Evolutionary conservation across 2,113 vertebrate genomes (phyloP).

Genomic region (Lagopus muta): DNA sequence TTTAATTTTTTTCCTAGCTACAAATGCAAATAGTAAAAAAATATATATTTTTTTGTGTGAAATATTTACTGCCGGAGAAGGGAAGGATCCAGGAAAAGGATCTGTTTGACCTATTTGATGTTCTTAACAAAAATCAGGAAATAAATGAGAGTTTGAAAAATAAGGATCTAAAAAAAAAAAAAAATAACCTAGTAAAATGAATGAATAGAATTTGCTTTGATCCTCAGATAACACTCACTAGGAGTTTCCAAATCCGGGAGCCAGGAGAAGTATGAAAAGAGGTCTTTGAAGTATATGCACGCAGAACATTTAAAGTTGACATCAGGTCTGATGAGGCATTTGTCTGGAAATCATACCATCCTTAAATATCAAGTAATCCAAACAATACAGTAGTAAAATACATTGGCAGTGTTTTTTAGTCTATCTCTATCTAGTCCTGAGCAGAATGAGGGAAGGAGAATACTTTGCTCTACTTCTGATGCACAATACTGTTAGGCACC

Average conservation of each 20-base stretch:
- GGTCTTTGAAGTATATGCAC: neutral
- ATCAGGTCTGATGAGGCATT: neutral
- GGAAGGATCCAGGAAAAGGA: neutral
- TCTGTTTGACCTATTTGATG: neutral
- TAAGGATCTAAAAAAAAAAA: rapidly evolving
- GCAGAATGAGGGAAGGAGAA: neutral
- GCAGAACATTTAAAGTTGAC: neutral
- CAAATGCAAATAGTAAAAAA: neutral
- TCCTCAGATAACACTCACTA: neutral
- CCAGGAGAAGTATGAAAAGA: neutral
- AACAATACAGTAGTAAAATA: neutral
- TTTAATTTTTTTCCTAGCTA: neutral
- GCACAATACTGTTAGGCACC: rapidly evolving
- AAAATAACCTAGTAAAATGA: neutral
- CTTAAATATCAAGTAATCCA: neutral
- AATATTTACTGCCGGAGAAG: neutral
- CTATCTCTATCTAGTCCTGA: neutral
- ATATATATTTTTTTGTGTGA: neutral
- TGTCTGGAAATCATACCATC: neutral
- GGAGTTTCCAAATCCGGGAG: neutral
- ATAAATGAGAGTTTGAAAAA: neutral
- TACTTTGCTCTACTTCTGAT: neutral
- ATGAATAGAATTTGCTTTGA: neutral
- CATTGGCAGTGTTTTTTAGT: neutral
- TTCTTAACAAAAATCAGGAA: neutral